phyloP scores from a whole-genome alignment of 2,888 invertebrate species.

The Andrena minutula region DNA sequence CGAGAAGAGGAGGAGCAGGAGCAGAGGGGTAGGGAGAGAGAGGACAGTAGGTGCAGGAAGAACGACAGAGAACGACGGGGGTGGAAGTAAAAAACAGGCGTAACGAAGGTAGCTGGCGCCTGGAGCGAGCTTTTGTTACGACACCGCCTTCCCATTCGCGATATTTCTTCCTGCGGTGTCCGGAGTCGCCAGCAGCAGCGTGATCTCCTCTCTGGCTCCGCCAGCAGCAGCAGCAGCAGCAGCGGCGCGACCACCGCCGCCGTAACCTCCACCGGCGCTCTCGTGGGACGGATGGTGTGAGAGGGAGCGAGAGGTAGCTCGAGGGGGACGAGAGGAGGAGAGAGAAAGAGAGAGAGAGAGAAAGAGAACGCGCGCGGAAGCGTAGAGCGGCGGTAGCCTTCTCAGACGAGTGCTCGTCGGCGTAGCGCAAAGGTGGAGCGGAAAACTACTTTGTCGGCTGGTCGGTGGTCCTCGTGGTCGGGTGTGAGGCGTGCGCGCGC shows the following conservation, averaged over 20 bases:
- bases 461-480: constrained; percentile 69
- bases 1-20: constrained; percentile 16
- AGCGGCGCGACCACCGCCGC: neutral
- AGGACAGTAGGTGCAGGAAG: neutral
- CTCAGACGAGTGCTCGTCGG: constrained; percentile 71
- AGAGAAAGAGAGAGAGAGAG: neutral
- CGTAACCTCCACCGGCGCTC: constrained; percentile 41
- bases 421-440: constrained; percentile 66
- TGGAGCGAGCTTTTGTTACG: constrained; percentile 59
- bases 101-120: constrained; percentile 43
- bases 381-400: constrained; percentile 44
- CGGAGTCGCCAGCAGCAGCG: constrained; percentile 41
- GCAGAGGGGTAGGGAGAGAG: neutral
- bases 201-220: constrained; percentile 41
- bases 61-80: constrained; percentile 5
- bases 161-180: constrained; percentile 58
- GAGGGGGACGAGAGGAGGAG: neutral
- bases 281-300: constrained; percentile 11
- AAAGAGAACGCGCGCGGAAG: constrained; percentile 18
- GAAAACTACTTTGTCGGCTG: constrained; percentile 55
- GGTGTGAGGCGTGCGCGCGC: constrained; percentile 65
- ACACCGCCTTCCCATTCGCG: constrained; percentile 64
- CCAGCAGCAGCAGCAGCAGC: constrained; percentile 12
- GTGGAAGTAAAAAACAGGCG: constrained; percentile 25
- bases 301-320: neutral